Evolutionary conservation across 2,797 vertebrate species (phyloP), one percentile per base, ranked within the genome.

Genomic region (Silurus lanzhouensis): DNA sequence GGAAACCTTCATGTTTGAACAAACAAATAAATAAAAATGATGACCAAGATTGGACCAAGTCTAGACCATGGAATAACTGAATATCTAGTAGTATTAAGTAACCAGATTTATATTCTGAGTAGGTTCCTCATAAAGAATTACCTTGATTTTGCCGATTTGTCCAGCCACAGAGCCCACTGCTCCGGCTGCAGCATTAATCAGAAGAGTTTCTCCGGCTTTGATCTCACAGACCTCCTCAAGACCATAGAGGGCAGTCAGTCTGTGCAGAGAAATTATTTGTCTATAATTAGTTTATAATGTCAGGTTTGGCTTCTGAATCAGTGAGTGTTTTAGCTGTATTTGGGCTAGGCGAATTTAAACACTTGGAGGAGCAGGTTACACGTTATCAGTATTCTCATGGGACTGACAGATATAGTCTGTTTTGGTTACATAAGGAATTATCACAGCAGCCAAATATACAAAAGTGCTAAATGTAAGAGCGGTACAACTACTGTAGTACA

Each of bases 151-250:
- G 9, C 95, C 96, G 0, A 98, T 95, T 92, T 98, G 97, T 0
- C 96, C 97, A 74, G 95, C 97, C n/a, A 96, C 88, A 0, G 93
- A 93, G 81, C 97, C 97, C 91, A 98, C 97, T 0, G 97, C 97
- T 0, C 97, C 97, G 0, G 97, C 96, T 9, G 97, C 97, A n/a
- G 95, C 95, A 15, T 95, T 98, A 71, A 98, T 95, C 88, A 99
- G 88, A 81, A 98, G 91, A 0, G 95, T 97, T 58, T 98, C 96
- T 22, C 97, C 97, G 10, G 94, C 74, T 91, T 96, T 93, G 13
- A 95, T 87, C 6, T 92, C 92, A 90, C 97, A 93, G 85, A 98
- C 88, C 12, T 98, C 95, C 64, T 96, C 92, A 3, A 98, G 91
- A 80, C 96, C 97, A 38, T 95, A 97, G 88, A 97, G 95, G 0